Conservation (phyloP, 2,113 vertebrate genomes). For the Trematomus loennbergii region DNA sequence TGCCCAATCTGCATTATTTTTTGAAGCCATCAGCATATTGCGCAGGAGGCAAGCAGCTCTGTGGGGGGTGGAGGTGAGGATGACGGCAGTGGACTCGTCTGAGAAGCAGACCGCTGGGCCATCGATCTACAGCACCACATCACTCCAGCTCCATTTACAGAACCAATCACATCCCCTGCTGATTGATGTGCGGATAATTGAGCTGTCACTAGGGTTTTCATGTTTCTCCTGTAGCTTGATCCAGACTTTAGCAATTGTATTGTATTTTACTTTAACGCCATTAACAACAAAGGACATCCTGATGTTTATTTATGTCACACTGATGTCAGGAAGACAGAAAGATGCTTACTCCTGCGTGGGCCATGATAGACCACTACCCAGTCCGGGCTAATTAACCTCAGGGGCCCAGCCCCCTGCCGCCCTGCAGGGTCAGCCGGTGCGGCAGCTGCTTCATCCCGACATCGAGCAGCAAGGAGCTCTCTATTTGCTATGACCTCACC, state of each 20-base stretch:
- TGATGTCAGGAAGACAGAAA: slow-evolving; percentile 65
- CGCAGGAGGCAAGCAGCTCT: slow-evolving; percentile 50
- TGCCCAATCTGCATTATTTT: slow-evolving; percentile 40
- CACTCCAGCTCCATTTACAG: slow-evolving; percentile 73
- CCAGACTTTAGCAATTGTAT: slow-evolving; percentile 76
- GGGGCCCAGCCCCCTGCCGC: slow-evolving; percentile 76
- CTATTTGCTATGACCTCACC: not conserved
- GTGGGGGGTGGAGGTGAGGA: slow-evolving; percentile 58
- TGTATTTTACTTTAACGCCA: slow-evolving; percentile 79
- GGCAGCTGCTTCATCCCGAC: slow-evolving; percentile 66
- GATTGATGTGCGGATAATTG: slow-evolving; percentile 85
- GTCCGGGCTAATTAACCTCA: slow-evolving; percentile 81
- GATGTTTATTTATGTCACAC: slow-evolving; percentile 76
- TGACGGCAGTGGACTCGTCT: slow-evolving; percentile 64
- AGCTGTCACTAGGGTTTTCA: slow-evolving; percentile 79
- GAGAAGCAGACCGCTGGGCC: slow-evolving; percentile 68
- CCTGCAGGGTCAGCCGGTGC: slow-evolving; percentile 60
- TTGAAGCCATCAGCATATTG: slow-evolving; percentile 53
- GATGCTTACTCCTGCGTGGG: slow-evolving; percentile 58
- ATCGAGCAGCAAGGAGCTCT: slow-evolving; percentile 23
- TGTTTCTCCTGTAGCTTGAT: slow-evolving; percentile 66
- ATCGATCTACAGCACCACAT: slow-evolving; percentile 80
- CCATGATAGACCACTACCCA: slow-evolving; percentile 65
- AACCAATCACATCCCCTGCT: slow-evolving; percentile 76
- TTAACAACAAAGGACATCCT: slow-evolving; percentile 77